A percentile compares a stretch with the other conserved stretches of the same genome.
Conservation (phyloP, 1,140 invertebrate species). For the Globodera rostochiensis region DNA sequence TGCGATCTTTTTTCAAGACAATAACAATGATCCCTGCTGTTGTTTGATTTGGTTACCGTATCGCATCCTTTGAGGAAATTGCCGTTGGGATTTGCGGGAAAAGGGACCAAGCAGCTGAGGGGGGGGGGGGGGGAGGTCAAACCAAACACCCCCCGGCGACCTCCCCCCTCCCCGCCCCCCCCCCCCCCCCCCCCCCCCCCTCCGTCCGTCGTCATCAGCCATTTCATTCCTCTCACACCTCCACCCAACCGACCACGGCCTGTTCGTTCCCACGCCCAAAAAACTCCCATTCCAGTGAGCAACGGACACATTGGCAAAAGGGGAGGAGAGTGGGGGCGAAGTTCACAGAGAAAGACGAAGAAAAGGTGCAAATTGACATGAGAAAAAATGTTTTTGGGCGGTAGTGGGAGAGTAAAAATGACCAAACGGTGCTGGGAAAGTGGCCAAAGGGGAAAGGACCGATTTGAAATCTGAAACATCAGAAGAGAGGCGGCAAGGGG, state of each 20-base stretch:
- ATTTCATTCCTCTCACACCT: background rate
- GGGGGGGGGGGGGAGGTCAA: too few species aligned
- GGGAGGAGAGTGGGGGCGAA: background rate
- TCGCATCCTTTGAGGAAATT: conserved; percentile 8
- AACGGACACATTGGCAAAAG: background rate
- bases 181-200: background rate
- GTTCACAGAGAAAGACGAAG: background rate
- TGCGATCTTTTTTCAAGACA: too few species aligned
- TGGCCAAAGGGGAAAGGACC: conserved; percentile 18
- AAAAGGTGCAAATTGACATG: conserved; percentile 16
- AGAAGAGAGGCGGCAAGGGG: too few species aligned
- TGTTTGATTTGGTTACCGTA: background rate
- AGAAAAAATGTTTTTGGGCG: conserved; percentile 10
- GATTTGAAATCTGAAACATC: background rate
- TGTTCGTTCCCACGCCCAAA: conserved; percentile 14
- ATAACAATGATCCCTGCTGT: too few species aligned
- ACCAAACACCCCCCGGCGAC: background rate
- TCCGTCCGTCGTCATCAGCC: background rate
- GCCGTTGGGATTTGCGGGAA: conserved; percentile 7
- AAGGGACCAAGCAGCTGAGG: background rate
- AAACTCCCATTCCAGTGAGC: conserved; percentile 8
- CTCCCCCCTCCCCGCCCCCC: too few species aligned
- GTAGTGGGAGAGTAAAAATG: background rate
- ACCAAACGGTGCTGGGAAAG: conserved; percentile 11
- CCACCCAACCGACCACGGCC: background rate